These are phyloP conservation scores for Drosophila rhopaloa DNA, from an alignment of 1,140 invertebrate genomes.

Conservation along the genomic window DNA sequence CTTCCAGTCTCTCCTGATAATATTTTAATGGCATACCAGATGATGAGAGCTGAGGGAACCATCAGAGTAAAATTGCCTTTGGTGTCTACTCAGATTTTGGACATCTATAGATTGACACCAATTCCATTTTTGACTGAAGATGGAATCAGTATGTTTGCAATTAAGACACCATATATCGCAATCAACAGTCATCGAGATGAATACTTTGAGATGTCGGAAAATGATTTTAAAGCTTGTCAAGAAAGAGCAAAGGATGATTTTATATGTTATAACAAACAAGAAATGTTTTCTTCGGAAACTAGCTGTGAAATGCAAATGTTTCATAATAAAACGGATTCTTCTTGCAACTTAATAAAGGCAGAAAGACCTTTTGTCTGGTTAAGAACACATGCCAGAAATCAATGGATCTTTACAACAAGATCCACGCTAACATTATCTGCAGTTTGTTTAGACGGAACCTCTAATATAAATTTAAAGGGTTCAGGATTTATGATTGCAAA, in stretches of 20 bases:
- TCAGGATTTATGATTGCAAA: too few relatives aligned
- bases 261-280: neutral
- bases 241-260: neutral
- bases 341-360: too few relatives aligned
- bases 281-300: too few relatives aligned
- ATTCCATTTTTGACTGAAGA: neutral
- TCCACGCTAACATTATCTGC: too few relatives aligned
- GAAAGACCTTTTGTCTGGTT: too few relatives aligned
- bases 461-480: too few relatives aligned
- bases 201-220: neutral
- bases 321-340: too few relatives aligned
- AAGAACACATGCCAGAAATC: too few relatives aligned
- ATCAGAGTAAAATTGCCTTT: conserved; percentile 2
- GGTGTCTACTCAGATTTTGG: neutral
- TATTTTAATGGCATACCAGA: neutral
- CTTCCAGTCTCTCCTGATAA: neutral
- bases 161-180: neutral
- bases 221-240: neutral
- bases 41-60: neutral
- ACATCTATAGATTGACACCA: neutral
- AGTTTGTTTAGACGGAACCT: too few relatives aligned
- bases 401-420: too few relatives aligned
- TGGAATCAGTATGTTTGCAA: neutral
- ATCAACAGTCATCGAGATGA: neutral
- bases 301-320: too few relatives aligned